Base-by-base conservation (phyloP, 2,797 vertebrate species). In the Hirundo rustica region DNA sequence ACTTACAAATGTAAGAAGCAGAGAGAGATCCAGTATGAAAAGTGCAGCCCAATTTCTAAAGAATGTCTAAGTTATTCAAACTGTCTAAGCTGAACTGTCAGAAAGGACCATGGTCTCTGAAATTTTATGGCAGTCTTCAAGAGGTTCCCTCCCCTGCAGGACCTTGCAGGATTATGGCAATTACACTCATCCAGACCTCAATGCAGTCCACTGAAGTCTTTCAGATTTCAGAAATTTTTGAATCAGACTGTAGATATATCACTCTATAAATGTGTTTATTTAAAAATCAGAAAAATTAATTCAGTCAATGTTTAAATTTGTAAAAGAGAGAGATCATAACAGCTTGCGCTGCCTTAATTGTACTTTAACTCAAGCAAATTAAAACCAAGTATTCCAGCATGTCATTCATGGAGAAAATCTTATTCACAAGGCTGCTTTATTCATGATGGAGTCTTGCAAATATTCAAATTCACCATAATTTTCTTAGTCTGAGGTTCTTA, bases 281-380 rank as follows among this genome's bases (percentile, higher is more conserved):
- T 85, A 64, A 86, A 88, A 92, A 91, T 20, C 3, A 34, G 12
- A 76, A 95, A 74, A 83, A 73, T 30, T 67, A 90, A 91, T 85
- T 94, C 53, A 55, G 67, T 85, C 38, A n/a, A 87, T 89, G 16
- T 70, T 86, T 77, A 91, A 85, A 83, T 92, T 82, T 80, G 55
- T 84, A 54, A 92, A 88, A 92, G 47, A 71, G 34, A 78, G 40
- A 91, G n/a, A 77, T 88, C 77, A 54, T 89, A 94, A 75, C 22
- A 87, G 53, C 75, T 50, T 85, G 66, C 15, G 5, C 36, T 87
- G 36, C 32, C 79, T 96, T 95, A 86, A 95, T 96, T 93, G 79
- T 92, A 82, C 95, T 97, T 94, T 93, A 96, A 94, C 53, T 89
- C 80, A 93, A 88, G 53, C 30, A 90, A 94, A 92, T 93, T 88